A percentile compares a stretch with the other conserved stretches of the same genome.
Conservation (phyloP, 2,113 vertebrate species). For the Cyanoliseus patagonus region DNA sequence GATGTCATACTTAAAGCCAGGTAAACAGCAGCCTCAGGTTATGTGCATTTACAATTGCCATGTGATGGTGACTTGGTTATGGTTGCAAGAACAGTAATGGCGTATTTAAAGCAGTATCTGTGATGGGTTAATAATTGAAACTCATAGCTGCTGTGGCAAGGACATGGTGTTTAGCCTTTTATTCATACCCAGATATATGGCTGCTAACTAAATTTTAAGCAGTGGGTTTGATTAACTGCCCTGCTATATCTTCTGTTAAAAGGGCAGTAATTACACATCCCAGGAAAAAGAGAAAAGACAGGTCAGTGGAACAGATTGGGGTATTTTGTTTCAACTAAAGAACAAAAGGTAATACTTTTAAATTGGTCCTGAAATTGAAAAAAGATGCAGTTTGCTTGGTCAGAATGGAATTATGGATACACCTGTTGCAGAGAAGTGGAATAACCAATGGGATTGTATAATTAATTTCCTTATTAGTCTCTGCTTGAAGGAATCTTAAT, state of each 20-base stretch:
- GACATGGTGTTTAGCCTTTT: background rate
- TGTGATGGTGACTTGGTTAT: background rate
- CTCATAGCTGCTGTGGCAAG: background rate
- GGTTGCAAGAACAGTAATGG: background rate
- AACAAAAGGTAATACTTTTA: background rate
- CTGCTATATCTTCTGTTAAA: background rate
- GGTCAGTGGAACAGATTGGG: background rate
- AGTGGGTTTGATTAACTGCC: background rate
- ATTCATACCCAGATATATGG: background rate
- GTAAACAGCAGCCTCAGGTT: background rate
- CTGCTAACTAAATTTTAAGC: background rate
- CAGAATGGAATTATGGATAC: background rate
- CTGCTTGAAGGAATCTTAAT: background rate
- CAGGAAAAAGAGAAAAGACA: background rate
- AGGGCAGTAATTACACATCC: background rate
- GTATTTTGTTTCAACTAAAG: background rate
- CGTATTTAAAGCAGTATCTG: background rate
- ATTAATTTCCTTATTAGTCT: background rate
- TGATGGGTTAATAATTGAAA: background rate
- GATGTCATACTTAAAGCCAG: fast-evolving
- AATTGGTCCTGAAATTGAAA: background rate
- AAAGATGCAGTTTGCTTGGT: background rate
- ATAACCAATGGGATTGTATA: background rate
- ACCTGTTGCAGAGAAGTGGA: background rate
- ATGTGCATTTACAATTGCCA: background rate